Evolutionary conservation across 2,888 invertebrate genomes (phyloP), one percentile per base, ranked within the genome.

Genomic region (Phytoseiulus persimilis): DNA sequence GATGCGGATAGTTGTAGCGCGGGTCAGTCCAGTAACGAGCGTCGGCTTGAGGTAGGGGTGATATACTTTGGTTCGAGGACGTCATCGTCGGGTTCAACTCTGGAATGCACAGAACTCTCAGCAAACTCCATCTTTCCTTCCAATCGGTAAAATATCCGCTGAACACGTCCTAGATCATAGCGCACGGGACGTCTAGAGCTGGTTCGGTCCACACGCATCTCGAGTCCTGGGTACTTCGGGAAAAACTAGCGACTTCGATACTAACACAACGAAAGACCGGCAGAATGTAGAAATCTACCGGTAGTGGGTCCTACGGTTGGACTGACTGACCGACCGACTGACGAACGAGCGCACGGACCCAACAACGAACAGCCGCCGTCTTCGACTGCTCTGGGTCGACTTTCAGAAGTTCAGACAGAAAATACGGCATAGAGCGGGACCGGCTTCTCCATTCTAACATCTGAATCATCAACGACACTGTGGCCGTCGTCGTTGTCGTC

Each of bases 1-100:
- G 87, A 28, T 45, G 28, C 1, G 87, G 33, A 32, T 87, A 87
- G 39, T 33, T 33, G 32, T 87, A 87, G 9, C 32, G 87, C 32
- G 32, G 39, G 23, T 87, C 33, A 23, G 87, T 45, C 87, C 87
- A 87, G 33, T 87, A 87, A 6, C 87, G 87, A 3, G 33, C 87
- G 18, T 87, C 87, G 28, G 33, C 23, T 11, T 87, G 87, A n/a
- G 87, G 87, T 45, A 87, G 87, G 6, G 87, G 87, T 32, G 87
- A 87, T 28, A 45, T 33, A n/a, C 87, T 87, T n/a, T 87, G 87
- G 45, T 33, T 87, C 32, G 87, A 87, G 32, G 87, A 87, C 32
- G 87, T 32, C 87, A 87, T 87, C 33, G 87, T 31, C 32, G 87
- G 87, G 6, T 33, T 87, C 87, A 87, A 87, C 87, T 87, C 87